Conservation (phyloP, 1,140 invertebrate genomes). For the Drosophila obscura region DNA sequence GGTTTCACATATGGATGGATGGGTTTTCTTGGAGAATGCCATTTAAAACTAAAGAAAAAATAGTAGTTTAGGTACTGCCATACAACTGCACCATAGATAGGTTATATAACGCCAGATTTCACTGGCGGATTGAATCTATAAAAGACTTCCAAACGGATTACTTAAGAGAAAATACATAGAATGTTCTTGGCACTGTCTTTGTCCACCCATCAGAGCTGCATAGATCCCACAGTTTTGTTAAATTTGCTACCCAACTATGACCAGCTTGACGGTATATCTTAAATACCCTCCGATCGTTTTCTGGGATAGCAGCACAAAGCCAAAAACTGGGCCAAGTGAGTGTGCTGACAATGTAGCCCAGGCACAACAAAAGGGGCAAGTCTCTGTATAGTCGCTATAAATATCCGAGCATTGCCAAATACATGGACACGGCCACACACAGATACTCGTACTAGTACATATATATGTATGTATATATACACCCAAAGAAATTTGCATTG, state of each 20-base stretch:
- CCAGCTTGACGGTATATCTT: neutral
- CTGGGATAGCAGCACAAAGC: neutral
- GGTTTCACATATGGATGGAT: neutral
- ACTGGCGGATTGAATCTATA: neutral
- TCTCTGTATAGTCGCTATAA: constrained; percentile 33
- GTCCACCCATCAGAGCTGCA: too few relatives aligned
- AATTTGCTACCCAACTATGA: neutral
- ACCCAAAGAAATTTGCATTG: constrained; percentile 54
- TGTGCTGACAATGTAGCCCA: constrained; percentile 36
- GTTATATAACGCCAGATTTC: neutral
- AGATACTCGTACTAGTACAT: neutral
- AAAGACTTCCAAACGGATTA: neutral
- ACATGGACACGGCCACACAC: constrained; percentile 3
- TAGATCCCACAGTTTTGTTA: neutral
- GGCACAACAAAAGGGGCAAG: constrained; percentile 29
- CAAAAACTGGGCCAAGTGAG: constrained; percentile 40
- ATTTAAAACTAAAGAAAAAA: too few relatives aligned
- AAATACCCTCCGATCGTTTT: too few relatives aligned
- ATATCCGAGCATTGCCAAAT: constrained; percentile 32
- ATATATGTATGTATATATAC: constrained; percentile 3
- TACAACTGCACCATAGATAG: too few relatives aligned
- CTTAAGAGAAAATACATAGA: neutral
- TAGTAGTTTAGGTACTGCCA: too few relatives aligned
- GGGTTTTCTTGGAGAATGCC: neutral
- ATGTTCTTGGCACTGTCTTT: too few relatives aligned